Evolutionary conservation across 1,140 invertebrate species (phyloP), one percentile per base, ranked within the genome.

Genomic region (Zeugodacus cucurbitae): DNA sequence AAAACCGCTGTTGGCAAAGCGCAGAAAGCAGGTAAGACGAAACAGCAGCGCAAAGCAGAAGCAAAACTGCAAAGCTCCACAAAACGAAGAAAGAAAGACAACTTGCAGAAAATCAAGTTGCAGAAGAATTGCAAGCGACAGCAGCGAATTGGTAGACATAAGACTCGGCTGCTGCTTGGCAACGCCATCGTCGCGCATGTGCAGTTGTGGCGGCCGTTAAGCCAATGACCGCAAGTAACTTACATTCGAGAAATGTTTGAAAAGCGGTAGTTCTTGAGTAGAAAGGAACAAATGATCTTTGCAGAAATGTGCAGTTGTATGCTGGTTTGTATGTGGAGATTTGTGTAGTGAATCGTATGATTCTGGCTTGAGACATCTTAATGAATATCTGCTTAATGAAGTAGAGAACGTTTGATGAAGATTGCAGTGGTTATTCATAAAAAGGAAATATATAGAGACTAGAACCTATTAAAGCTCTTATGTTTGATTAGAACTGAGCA

Each of bases 191-290:
- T 88, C 48, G 89, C 89, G 88, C 90, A 91, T 59, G 62, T 86
- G 48, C 87, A 78, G 44, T 82, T 26, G 34, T 44, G 41, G 41
- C 74, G 74, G 11, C 22, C 54, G 29, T 26, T 11, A 93, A 92
- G 92, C 89, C 92, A 93, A 93, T 93, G 92, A 93, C 92, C 92
- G 92, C 92, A 90, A 93, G 92, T 93, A 93, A 92, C 92, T 93
- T 93, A 93, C 92, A 93, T 93, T 93, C 92, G 92, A 92, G 93
- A 93, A 92, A 93, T 93, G 92, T 92, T 91, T 67, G 88, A 88
- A 88, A 86, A 88, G 41, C 86, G 58, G 86, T 59, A 17, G 86
- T 85, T 54, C 48, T 54, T 54, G 48, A 54, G 48, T 26, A 54
- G 57, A 86, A 34, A 88, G 10, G 34, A 88, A 14, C 48, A 88